These are phyloP conservation scores for Onychorhynchus coronatus DNA, from an alignment of 2,113 vertebrate species.

Conservation along the genomic window DNA sequence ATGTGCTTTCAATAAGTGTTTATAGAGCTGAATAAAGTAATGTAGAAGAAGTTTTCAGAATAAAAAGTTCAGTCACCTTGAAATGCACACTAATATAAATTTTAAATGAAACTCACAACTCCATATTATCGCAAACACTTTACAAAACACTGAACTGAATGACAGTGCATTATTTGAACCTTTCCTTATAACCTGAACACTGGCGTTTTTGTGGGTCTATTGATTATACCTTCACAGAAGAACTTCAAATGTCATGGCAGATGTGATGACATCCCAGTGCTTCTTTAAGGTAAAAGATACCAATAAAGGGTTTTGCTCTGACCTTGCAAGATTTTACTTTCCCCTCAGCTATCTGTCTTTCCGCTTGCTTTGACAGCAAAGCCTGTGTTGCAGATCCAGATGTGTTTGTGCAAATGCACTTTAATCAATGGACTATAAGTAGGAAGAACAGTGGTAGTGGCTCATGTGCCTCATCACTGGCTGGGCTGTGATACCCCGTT, in stretches of 20 bases:
- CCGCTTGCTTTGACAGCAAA: not conserved
- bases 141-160: not conserved
- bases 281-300: not conserved
- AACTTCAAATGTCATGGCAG: not conserved
- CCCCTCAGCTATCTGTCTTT: not conserved
- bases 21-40: slow-evolving; percentile 38
- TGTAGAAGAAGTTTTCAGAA: slow-evolving; percentile 9
- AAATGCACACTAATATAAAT: slow-evolving; percentile 19
- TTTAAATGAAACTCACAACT: slow-evolving; percentile 14
- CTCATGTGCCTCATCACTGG: accelerated
- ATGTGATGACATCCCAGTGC: not conserved
- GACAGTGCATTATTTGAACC: not conserved
- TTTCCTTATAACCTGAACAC: not conserved
- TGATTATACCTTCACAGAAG: not conserved
- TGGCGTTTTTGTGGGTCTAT: not conserved
- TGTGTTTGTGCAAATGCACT: not conserved
- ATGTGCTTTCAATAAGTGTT: slow-evolving; percentile 25
- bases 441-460: not conserved
- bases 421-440: not conserved
- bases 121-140: not conserved
- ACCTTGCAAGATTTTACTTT: not conserved
- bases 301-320: not conserved
- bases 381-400: not conserved
- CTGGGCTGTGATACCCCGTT: not conserved
- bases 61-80: slow-evolving; percentile 20